Evolutionary conservation across 2,113 vertebrate genomes (phyloP).

Genomic region (Melierax canorus): DNA sequence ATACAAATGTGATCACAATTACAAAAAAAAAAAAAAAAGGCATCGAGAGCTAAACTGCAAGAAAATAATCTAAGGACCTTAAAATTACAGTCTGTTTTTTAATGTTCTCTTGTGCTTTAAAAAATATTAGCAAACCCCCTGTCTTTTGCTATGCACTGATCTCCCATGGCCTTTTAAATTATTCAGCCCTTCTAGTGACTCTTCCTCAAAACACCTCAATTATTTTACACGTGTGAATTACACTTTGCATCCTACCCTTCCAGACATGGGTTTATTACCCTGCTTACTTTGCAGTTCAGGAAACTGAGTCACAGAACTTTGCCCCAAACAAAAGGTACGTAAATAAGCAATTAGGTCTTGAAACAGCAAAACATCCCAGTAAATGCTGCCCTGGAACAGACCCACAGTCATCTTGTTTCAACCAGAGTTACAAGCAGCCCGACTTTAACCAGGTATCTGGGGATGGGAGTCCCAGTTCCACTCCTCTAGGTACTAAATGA

Average conservation of each 20-base stretch:
- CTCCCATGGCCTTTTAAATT: neutral
- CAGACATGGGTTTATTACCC: neutral
- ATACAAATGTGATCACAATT: neutral
- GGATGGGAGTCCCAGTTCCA: neutral
- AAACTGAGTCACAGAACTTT: neutral
- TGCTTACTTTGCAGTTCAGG: neutral
- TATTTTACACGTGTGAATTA: neutral
- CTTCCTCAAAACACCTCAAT: neutral
- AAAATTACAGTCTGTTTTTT: neutral
- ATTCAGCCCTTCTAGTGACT: neutral
- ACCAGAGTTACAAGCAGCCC: neutral
- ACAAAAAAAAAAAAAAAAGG: neutral
- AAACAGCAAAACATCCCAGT: neutral
- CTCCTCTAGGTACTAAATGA: neutral
- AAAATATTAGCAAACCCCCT: neutral
- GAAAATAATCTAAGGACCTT: neutral
- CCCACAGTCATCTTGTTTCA: neutral
- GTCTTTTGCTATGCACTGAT: neutral
- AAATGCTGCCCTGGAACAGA: neutral
- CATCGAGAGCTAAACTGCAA: neutral
- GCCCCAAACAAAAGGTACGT: neutral
- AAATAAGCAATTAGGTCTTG: neutral
- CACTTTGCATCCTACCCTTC: neutral
- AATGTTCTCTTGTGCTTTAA: neutral
- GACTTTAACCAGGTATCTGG: neutral